These are phyloP conservation scores for Phymanthus crucifer DNA, from an alignment of 92 coral and sea anemone species.

Conservation along the genomic window DNA sequence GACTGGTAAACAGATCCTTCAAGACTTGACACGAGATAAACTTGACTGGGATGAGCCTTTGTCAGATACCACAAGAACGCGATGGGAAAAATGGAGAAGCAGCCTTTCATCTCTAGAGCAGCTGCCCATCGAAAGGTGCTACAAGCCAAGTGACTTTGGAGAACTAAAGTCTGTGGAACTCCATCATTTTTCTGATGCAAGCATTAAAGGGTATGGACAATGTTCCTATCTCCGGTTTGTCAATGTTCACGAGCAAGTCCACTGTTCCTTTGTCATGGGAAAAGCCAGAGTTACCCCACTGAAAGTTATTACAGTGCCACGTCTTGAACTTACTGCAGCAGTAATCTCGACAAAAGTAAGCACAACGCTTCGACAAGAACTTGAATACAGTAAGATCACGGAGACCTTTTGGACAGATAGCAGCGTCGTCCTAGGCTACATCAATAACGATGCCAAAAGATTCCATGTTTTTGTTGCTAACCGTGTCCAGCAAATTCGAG, in stretches of 20 bases:
- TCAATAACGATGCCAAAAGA: neutral
- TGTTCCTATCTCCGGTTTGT: too few species aligned
- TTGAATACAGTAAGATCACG: neutral
- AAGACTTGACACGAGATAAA: too few species aligned
- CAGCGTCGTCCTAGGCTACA: neutral
- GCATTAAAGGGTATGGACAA: too few species aligned
- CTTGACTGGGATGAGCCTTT: too few species aligned
- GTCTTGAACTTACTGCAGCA: neutral
- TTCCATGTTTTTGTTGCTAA: neutral
- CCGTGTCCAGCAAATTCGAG: conserved; percentile 4
- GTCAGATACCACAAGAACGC: too few species aligned
- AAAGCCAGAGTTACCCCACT: neutral
- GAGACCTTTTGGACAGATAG: neutral
- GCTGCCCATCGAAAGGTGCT: too few species aligned
- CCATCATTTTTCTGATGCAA: too few species aligned
- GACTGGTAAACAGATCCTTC: too few species aligned
- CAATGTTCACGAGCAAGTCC: neutral
- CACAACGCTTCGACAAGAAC: neutral
- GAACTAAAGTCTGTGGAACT: too few species aligned
- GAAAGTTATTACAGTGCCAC: neutral
- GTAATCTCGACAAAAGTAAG: neutral
- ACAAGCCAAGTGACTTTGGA: too few species aligned
- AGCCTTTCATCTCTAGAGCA: too few species aligned
- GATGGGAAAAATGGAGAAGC: too few species aligned
- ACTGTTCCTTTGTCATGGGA: neutral